A percentile compares a stretch with the other conserved stretches of the same genome.
phyloP scores from a whole-genome alignment of 2,113 vertebrate genomes.

The Takifugu bimaculatus region DNA sequence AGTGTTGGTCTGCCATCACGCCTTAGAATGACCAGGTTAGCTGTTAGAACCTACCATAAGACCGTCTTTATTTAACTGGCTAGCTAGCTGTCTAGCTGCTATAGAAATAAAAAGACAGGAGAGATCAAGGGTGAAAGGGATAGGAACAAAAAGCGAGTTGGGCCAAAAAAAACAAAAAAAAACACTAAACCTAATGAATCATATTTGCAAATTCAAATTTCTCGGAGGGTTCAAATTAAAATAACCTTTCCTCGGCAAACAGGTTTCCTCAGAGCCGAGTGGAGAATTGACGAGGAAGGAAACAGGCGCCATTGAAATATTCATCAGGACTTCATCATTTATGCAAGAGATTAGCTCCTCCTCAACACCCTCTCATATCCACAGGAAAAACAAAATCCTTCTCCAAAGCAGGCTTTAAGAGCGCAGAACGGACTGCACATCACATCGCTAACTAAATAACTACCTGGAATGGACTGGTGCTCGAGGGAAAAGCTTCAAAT shows the following conservation, averaged over 20 bases:
- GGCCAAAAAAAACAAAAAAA: conserved; percentile 41
- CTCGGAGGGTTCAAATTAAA: conserved; percentile 73
- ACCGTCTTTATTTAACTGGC: conserved; percentile 48
- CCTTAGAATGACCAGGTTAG: conserved; percentile 52
- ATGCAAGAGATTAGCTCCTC: conserved; percentile 78
- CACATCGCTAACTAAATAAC: conserved; percentile 55
- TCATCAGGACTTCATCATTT: conserved; percentile 78
- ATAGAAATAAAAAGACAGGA: conserved; percentile 28
- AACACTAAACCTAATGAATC: conserved; percentile 64
- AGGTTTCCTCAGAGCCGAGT: conserved; percentile 64
- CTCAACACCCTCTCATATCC: conserved; percentile 72
- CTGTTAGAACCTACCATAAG: conserved; percentile 30
- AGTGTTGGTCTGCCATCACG: conserved; percentile 62
- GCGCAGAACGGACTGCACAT: conserved; percentile 31
- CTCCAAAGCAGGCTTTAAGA: conserved; percentile 21
- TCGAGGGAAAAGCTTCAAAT: conserved; percentile 60
- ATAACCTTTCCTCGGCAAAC: conserved; percentile 75
- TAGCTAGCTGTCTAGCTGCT: conserved; percentile 44
- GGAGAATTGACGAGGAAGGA: conserved; percentile 56
- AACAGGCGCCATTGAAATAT: conserved; percentile 78
- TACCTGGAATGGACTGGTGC: conserved; percentile 40
- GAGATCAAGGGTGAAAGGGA: not conserved
- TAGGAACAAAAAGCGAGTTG: conserved; percentile 8
- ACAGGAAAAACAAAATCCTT: conserved; percentile 42
- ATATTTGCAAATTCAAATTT: conserved; percentile 69